Percentiles rank a stretch among this genome's conserved stretches.
phyloP scores from a whole-genome alignment of 92 coral and sea anemone genomes.

The Scolanthus callimorphus region DNA sequence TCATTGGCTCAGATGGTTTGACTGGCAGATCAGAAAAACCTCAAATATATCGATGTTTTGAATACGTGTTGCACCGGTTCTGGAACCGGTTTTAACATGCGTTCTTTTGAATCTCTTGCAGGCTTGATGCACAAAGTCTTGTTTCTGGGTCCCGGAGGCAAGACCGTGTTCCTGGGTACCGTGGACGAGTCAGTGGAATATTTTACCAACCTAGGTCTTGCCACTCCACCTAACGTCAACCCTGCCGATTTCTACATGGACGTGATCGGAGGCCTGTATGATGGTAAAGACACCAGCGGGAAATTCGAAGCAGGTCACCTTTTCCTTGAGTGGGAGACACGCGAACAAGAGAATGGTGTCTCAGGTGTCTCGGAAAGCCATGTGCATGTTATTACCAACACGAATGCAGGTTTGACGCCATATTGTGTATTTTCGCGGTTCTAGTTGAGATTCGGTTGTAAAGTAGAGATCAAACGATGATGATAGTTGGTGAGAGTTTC shows the following conservation, averaged over 20 bases:
- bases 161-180: slow-evolving; percentile 77
- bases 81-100: no score
- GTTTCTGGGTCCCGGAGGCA: slow-evolving; percentile 85
- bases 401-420: no score
- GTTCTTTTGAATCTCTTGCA: slow-evolving; percentile 3
- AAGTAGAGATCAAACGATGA: no score
- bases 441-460: no score
- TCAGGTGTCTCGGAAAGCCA: no score
- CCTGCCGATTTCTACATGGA: slow-evolving; percentile 95
- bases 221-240: slow-evolving; percentile 63
- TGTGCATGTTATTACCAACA: no score
- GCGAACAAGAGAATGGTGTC: neutral
- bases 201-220: slow-evolving; percentile 46
- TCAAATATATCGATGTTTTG: neutral
- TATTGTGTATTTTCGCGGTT: no score
- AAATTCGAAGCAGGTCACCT: slow-evolving; percentile 3
- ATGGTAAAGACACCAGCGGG: slow-evolving; percentile 5
- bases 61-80: neutral
- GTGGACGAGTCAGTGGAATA: slow-evolving; percentile 60
- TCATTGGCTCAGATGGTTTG: no score
- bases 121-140: slow-evolving; percentile 78
- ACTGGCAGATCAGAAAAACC: no score
- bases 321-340: slow-evolving; percentile 19
- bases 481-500: no score
- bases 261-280: slow-evolving; percentile 68